phyloP scores from a whole-genome alignment of 2,888 invertebrate genomes.

The Drosophila formosana region DNA sequence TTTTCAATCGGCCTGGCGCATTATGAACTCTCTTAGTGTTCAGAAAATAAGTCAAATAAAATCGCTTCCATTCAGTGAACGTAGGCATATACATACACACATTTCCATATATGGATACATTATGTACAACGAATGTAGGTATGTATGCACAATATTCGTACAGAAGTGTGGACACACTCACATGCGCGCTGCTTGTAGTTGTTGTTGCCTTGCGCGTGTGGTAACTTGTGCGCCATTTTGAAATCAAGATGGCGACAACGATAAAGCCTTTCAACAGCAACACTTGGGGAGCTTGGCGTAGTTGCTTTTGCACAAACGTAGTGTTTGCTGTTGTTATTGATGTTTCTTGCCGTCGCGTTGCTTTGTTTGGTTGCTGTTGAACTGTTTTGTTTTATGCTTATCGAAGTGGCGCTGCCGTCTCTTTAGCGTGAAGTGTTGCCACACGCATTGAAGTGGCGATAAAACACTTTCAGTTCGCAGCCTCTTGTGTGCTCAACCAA shows the following conservation, averaged over 20 bases:
- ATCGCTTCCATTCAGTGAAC: not conserved
- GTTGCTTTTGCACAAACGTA: slow-evolving; percentile 13
- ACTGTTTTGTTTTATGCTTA: slow-evolving; percentile 11
- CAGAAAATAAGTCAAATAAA: slow-evolving; percentile 4
- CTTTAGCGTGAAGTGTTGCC: slow-evolving; percentile 20
- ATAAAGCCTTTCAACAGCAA: slow-evolving; percentile 52
- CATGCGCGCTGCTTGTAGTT: slow-evolving; percentile 21
- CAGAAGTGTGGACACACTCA: slow-evolving; percentile 9
- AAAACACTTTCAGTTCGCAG: slow-evolving; percentile 15
- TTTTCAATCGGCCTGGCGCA: not conserved
- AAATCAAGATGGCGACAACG: slow-evolving; percentile 72
- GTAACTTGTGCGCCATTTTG: slow-evolving; percentile 66
- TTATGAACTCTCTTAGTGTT: not conserved
- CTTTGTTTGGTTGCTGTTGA: slow-evolving; percentile 1
- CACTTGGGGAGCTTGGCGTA: slow-evolving; percentile 27
- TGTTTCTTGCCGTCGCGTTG: slow-evolving; percentile 24
- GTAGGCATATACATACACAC: not conserved
- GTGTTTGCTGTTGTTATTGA: slow-evolving; percentile 15
- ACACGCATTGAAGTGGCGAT: slow-evolving; percentile 29
- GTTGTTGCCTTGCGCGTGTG: slow-evolving; percentile 42
- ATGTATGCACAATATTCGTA: not conserved
- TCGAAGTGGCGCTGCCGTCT: slow-evolving; percentile 23
- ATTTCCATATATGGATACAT: not conserved
- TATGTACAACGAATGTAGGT: slow-evolving; percentile 13
- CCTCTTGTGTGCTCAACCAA: slow-evolving; percentile 35